Base-by-base conservation (phyloP, 2,888 invertebrate genomes). In the Drosophila siamana region DNA sequence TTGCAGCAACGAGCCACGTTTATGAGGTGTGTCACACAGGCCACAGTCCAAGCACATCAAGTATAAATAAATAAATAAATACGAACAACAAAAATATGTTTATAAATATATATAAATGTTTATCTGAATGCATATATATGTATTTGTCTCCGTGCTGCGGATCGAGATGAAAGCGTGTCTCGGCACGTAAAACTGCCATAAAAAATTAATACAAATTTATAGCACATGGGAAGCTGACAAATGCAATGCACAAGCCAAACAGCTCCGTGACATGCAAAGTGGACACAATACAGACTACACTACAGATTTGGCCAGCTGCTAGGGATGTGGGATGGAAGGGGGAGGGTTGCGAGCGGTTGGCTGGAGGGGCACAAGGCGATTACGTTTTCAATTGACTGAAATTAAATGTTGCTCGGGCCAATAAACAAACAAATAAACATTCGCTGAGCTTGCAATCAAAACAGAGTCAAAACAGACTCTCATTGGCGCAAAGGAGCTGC, bases 381-480 rank as follows among this genome's bases (percentile, higher is more conserved):
- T 50, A 28, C 36, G 26, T 41, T 44, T 52, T 48, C 61, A 43
- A 61, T 62, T 62, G 66, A 56, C 50, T 52, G 54, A 36, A 54
- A 50, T 57, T 61, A 41, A 54, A 47, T 64, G 69, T 41, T 41
- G 57, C 74, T 38, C 74, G 68, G 50, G 50, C 52, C 50, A 64
- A 73, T 59, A 68, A 73, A 71, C 72, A 78, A 69, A 65, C 67
- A 80, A 76, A 70, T 66, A 75, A 70, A 70, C 64, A 78, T 78
- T 78, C 70, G 63, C 51, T 56, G 67, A 62, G 81, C 65, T 74
- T 67, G 65, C 65, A 70, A 79, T 81, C 75, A 79, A 80, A 80
- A 80, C 59, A 76, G 63, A 69, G 73, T 69, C 73, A 78, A 65
- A 36, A 30, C 46, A 56, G 36, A 43, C 43, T 43, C 61, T 59